Conservation (phyloP, 2,888 invertebrate species). For the Prosopocoilus inquinatus region DNA sequence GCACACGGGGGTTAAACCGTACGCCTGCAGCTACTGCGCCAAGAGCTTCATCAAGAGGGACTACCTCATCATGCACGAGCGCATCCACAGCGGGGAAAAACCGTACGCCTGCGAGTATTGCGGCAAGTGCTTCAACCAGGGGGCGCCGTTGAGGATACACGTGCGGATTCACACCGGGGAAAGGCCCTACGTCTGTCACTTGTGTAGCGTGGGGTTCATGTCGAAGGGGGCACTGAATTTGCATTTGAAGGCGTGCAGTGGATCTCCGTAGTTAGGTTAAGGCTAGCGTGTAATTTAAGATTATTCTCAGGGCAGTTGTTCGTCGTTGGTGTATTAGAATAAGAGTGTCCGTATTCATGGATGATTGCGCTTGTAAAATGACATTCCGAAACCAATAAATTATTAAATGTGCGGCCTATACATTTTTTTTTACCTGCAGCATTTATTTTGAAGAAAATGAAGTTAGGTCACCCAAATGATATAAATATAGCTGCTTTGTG, state of each 20-base stretch:
- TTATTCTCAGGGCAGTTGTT: no score
- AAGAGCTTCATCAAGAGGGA: constrained; percentile 35
- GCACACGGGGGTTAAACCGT: constrained; percentile 35
- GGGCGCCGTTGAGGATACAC: constrained; percentile 27
- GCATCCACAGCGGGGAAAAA: constrained; percentile 36
- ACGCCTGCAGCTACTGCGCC: constrained; percentile 34
- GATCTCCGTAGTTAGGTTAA: not conserved
- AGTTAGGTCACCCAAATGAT: no score
- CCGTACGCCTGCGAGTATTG: constrained; percentile 35
- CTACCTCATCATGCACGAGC: constrained; percentile 32
- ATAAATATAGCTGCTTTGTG: no score
- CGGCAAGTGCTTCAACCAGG: constrained; percentile 32
- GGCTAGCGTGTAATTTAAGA: no score
- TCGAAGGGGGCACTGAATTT: constrained; percentile 28
- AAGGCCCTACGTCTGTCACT: constrained; percentile 30
- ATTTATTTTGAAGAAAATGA: no score
- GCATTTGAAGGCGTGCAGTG: constrained; percentile 6
- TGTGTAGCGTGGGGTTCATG: constrained; percentile 32
- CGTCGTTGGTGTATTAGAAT: no score
- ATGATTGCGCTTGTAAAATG: no score
- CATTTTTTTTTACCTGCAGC: no score
- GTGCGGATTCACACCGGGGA: constrained; percentile 32
- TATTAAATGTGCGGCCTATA: no score
- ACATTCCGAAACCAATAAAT: no score
- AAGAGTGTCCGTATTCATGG: no score